These are phyloP conservation scores for Microchirus variegatus DNA, from an alignment of 2,797 vertebrate genomes.

Conservation along the genomic window DNA sequence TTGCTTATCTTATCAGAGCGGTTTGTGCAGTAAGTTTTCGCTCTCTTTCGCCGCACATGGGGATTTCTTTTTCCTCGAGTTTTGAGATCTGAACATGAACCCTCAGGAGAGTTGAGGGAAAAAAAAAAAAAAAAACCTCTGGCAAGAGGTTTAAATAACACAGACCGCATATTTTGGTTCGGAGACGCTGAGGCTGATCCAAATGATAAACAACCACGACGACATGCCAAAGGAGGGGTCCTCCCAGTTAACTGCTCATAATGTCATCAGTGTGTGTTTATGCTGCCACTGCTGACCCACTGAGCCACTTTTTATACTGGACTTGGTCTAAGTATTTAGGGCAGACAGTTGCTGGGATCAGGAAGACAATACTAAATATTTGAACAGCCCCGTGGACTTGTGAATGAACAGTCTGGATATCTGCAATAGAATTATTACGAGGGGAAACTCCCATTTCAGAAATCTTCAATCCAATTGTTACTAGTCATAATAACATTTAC, in stretches of 20 bases:
- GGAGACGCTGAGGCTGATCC: slow-evolving; percentile 26
- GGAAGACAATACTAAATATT: too few relatives aligned
- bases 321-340: slow-evolving; percentile 2
- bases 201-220: slow-evolving; percentile 38
- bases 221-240: slow-evolving; percentile 11
- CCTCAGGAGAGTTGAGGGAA: not conserved
- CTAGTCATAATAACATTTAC: too few relatives aligned
- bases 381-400: too few relatives aligned
- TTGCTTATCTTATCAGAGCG: slow-evolving; percentile 12
- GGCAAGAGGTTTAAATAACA: not conserved
- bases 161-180: slow-evolving; percentile 50
- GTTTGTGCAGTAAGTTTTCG: too few relatives aligned
- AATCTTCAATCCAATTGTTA: too few relatives aligned
- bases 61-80: not conserved
- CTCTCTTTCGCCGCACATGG: too few relatives aligned
- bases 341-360: not conserved
- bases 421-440: too few relatives aligned
- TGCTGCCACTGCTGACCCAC: slow-evolving; percentile 6
- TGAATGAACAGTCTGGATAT: too few relatives aligned
- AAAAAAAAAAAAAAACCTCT: slow-evolving; percentile 1
- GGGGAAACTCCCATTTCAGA: too few relatives aligned
- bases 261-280: slow-evolving; percentile 20
- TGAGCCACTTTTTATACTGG: slow-evolving; percentile 26
- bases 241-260: slow-evolving; percentile 11
- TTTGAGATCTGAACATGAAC: not conserved